Percentiles rank a stretch among this genome's conserved stretches.
Conservation (phyloP, 1,140 invertebrate genomes). For the Samia ricini region DNA sequence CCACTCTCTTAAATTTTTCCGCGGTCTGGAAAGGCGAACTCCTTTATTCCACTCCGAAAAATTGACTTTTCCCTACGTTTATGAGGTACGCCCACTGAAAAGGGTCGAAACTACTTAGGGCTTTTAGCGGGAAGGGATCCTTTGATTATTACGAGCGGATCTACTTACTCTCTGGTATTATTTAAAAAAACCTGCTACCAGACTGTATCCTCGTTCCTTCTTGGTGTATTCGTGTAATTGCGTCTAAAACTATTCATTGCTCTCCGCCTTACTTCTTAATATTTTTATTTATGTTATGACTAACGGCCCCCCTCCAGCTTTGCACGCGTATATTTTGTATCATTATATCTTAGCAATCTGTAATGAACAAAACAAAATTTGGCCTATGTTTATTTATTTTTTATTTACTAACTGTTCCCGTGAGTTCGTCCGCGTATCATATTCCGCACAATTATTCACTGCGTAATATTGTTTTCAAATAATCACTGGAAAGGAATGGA, state of each 20-base stretch:
- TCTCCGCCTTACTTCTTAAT: background rate
- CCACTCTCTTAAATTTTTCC: background rate
- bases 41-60: constrained; percentile 1
- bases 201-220: background rate
- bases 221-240: background rate
- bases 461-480: no score
- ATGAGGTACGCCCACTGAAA: background rate
- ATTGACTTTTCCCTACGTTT: background rate
- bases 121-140: background rate
- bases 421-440: no score
- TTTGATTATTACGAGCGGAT: background rate
- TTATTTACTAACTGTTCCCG: no score
- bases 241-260: background rate
- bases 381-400: no score
- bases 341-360: no score
- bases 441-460: no score
- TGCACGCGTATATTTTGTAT: no score
- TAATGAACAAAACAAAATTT: no score
- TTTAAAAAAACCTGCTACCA: background rate
- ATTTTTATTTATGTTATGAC: no score
- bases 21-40: background rate
- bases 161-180: background rate
- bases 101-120: background rate
- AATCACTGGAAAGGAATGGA: no score
- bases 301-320: no score